Conservation (phyloP, 2,113 vertebrate species). For the Nesogale talazaci region DNA sequence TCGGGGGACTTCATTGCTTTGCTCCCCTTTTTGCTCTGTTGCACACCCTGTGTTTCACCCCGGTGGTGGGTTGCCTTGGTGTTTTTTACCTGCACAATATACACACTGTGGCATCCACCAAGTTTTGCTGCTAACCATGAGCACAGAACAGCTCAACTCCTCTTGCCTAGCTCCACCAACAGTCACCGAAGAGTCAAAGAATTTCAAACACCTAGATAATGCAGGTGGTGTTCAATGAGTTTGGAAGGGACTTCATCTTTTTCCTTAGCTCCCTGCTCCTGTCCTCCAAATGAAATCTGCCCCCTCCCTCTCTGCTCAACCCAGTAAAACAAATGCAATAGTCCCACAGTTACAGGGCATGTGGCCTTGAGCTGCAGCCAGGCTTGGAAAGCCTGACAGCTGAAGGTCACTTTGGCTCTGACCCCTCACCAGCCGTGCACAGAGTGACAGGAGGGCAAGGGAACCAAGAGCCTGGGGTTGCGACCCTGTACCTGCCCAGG, state of each 20-base stretch:
- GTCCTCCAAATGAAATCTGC: background rate
- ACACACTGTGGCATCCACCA: background rate
- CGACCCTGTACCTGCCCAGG: background rate
- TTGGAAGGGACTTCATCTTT: background rate
- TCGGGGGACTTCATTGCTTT: too few species aligned
- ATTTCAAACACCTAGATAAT: fast-evolving
- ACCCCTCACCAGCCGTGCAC: background rate
- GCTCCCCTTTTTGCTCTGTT: too few species aligned
- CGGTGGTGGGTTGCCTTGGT: too few species aligned
- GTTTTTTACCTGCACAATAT: background rate
- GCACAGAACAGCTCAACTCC: background rate
- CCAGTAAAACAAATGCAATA: background rate
- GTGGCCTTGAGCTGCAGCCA: background rate
- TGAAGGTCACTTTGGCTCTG: background rate
- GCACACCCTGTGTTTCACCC: too few species aligned
- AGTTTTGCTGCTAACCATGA: background rate
- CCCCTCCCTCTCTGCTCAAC: background rate
- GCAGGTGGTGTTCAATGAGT: background rate
- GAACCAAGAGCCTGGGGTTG: background rate
- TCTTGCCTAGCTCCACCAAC: background rate
- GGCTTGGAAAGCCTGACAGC: too few species aligned
- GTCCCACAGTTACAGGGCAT: background rate
- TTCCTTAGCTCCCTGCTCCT: background rate
- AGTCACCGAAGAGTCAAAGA: background rate
- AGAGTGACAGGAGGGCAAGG: too few species aligned